A percentile compares a stretch with the other conserved stretches of the same genome.
Conservation (phyloP, 2,797 vertebrate species). For the Pseudomugil gertrudae region DNA sequence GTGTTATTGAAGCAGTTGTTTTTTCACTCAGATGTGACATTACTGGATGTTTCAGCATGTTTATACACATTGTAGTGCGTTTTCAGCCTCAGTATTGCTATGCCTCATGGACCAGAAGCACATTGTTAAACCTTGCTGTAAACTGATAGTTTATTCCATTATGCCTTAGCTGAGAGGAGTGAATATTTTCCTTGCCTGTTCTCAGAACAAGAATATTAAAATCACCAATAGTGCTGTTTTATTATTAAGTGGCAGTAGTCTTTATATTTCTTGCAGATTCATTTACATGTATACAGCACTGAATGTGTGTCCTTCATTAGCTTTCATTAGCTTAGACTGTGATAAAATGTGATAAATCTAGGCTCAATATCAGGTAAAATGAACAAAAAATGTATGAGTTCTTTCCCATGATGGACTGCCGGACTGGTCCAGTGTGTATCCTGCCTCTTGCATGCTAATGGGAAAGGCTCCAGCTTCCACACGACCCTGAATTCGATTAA, state of each 20-base stretch:
- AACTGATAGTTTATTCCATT: not conserved
- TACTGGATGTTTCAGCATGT: constrained; percentile 11
- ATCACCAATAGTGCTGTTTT: constrained; percentile 45
- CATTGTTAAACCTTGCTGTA: not conserved
- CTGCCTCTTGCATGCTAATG: no score
- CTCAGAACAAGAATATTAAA: constrained; percentile 20
- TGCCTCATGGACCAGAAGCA: not conserved
- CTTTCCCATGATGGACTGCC: no score
- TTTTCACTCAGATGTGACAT: not conserved
- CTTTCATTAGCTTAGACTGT: constrained; percentile 47
- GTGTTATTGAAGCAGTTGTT: not conserved
- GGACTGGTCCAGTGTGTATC: no score
- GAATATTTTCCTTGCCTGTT: constrained; percentile 30
- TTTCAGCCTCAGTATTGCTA: not conserved
- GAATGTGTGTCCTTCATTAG: constrained; percentile 32
- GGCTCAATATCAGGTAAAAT: constrained; percentile 52
- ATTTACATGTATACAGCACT: constrained; percentile 20
- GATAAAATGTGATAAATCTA: constrained; percentile 60
- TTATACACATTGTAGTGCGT: constrained; percentile 2
- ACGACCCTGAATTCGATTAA: no score
- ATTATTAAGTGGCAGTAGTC: constrained; percentile 32
- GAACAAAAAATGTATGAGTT: constrained; percentile 1
- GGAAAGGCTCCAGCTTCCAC: no score
- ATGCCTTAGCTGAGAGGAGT: constrained; percentile 17
- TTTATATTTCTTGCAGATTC: constrained; percentile 32